Conservation (phyloP, 2,888 invertebrate species). For the Epirrita christyi region DNA sequence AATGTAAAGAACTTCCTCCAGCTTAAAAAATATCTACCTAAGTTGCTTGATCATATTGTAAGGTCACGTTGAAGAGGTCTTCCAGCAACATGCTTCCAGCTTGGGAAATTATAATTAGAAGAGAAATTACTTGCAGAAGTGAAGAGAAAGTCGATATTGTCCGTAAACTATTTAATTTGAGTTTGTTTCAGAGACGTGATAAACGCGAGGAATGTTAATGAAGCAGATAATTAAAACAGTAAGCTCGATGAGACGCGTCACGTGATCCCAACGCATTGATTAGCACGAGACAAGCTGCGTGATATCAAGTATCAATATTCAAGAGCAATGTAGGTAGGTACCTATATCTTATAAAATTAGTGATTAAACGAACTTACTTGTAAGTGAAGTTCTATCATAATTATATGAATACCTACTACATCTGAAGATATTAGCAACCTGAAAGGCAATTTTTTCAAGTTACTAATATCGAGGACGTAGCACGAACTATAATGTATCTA, state of each 20-base stretch:
- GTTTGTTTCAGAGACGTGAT: slow-evolving; percentile 24
- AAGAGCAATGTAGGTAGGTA: neutral
- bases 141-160: slow-evolving; percentile 19
- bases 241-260: slow-evolving; percentile 18
- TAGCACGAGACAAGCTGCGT: slow-evolving; percentile 17
- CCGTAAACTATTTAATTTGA: slow-evolving; percentile 23
- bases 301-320: too few relatives aligned
- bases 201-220: slow-evolving; percentile 21
- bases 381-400: too few relatives aligned
- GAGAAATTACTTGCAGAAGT: slow-evolving; percentile 16
- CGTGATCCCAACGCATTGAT: slow-evolving; percentile 20
- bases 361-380: neutral
- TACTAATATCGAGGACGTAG: too few relatives aligned
- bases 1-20: too few relatives aligned
- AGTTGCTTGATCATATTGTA: too few relatives aligned
- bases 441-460: too few relatives aligned
- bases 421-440: too few relatives aligned
- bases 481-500: too few relatives aligned
- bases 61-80: neutral
- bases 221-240: slow-evolving; percentile 26
- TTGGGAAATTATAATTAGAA: neutral
- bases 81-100: neutral
- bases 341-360: neutral
- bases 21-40: too few relatives aligned
- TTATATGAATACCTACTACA: too few relatives aligned